Conservation (phyloP, 2,888 invertebrate species). For the Sinotaia quadrata region DNA sequence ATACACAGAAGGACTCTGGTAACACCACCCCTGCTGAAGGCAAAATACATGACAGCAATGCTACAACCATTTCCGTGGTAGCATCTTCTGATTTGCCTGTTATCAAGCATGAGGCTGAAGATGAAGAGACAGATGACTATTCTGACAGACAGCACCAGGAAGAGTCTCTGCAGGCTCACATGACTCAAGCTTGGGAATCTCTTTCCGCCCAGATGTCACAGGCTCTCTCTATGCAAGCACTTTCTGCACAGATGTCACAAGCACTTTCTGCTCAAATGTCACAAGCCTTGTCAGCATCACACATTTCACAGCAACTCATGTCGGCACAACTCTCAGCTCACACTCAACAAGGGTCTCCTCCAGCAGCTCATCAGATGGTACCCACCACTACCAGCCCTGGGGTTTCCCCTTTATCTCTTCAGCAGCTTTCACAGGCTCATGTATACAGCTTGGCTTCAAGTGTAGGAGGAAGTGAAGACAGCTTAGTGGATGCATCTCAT, state of each 20-base stretch:
- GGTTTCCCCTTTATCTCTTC: neutral
- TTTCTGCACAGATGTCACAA: neutral
- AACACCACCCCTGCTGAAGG: too few relatives aligned
- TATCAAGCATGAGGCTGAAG: conserved; percentile 23
- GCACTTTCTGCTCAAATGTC: conserved; percentile 29
- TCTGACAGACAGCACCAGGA: neutral
- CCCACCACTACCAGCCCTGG: neutral
- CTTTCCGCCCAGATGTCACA: conserved; percentile 9
- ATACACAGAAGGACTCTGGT: too few relatives aligned
- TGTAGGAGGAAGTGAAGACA: neutral
- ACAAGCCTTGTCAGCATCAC: conserved; percentile 28
- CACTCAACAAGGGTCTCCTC: neutral
- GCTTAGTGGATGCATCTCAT: neutral
- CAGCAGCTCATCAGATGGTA: conserved; percentile 8
- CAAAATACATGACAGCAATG: neutral
- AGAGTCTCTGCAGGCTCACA: conserved; percentile 1
- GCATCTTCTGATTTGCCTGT: conserved; percentile 2
- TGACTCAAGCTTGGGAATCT: neutral
- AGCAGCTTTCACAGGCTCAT: conserved; percentile 1
- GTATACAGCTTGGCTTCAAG: conserved; percentile 4
- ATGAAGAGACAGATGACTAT: neutral
- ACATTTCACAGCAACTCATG: neutral
- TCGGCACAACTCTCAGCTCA: neutral
- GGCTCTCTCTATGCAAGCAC: conserved; percentile 12
- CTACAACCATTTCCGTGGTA: neutral